Conservation (phyloP, 92 coral and sea anemone species). For the Meandrina meandrites region DNA sequence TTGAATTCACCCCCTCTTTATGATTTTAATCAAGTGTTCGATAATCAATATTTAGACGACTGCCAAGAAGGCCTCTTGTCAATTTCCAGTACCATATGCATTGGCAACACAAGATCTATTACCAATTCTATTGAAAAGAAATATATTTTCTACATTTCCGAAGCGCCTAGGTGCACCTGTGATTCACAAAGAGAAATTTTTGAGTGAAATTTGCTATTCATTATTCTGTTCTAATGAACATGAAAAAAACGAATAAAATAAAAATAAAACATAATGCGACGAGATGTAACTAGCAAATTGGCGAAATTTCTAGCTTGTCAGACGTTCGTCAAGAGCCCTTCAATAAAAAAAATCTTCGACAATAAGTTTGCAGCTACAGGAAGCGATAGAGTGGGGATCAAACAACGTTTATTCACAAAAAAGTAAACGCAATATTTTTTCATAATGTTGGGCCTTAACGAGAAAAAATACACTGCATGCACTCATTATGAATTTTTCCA, state of each 20-base stretch:
- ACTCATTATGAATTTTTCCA: neutral
- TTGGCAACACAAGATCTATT: neutral
- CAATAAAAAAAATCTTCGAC: neutral
- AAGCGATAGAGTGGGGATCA: neutral
- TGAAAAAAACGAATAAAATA: neutral
- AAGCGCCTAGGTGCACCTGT: neutral
- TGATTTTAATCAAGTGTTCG: neutral
- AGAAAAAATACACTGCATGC: neutral
- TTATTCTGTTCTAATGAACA: neutral
- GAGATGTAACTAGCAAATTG: neutral
- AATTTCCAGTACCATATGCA: neutral
- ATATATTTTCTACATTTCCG: neutral
- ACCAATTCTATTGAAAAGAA: neutral
- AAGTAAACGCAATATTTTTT: neutral
- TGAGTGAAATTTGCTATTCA: neutral
- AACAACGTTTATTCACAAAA: neutral
- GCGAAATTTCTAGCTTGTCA: neutral
- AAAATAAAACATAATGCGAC: neutral
- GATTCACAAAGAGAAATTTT: neutral
- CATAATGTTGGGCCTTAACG: neutral
- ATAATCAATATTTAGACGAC: neutral
- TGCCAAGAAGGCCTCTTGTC: neutral
- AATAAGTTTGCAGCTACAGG: neutral
- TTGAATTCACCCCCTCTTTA: neutral
- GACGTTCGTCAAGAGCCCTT: neutral